Base-by-base conservation (phyloP, 2,113 vertebrate species). In the Nothoprocta pentlandii region DNA sequence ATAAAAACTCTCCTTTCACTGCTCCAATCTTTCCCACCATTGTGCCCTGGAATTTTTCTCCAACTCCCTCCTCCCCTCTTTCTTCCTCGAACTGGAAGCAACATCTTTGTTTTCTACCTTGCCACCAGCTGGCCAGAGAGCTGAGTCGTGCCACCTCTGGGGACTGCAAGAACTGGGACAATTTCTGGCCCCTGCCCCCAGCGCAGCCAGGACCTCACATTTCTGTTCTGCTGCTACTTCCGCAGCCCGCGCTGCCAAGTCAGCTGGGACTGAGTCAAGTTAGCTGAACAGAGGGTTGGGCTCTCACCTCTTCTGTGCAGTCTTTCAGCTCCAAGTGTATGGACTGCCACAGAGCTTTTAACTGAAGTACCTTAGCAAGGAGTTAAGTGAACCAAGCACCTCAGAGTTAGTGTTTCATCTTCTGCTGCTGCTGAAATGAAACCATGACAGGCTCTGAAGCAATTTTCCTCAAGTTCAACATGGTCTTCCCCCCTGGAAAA, bases 211-310 rank as follows among this genome's bases (percentile, higher is more conserved):
- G n/a, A 93, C 34, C 64, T 82, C 77, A 83, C 26, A 17, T 74
- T 74, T 92, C 54, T 78, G 74, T 30, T 67, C 47, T 92, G 77
- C 54, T 70, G 64, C 77, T 83, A 70, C 66, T 78, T 94, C 94
- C 74, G 63, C 77, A 74, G 59, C 34, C 14, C 32, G 47, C 47
- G 44, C 44, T 51, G 34, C 34, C 44, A 58, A 64, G 62, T 36
- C 74, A 91, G 11, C 36, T 78, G 58, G 56, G 78, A 47, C 56
- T 21, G 61, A 30, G 59, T 68, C 74, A 74, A 59, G 70, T 84
- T 59, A 80, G 61, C 74, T 26, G 16, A 71, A 77, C 10, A 28
- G 28, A 81, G 64, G 53, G 26, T 51, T 63, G 32, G 32, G 34
- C 39, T 87, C 62, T 64, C 42, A 73, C 75, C 28, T 69, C 53